Conservation (phyloP, 1,140 invertebrate genomes). For the Sarcophaga peregrina region DNA sequence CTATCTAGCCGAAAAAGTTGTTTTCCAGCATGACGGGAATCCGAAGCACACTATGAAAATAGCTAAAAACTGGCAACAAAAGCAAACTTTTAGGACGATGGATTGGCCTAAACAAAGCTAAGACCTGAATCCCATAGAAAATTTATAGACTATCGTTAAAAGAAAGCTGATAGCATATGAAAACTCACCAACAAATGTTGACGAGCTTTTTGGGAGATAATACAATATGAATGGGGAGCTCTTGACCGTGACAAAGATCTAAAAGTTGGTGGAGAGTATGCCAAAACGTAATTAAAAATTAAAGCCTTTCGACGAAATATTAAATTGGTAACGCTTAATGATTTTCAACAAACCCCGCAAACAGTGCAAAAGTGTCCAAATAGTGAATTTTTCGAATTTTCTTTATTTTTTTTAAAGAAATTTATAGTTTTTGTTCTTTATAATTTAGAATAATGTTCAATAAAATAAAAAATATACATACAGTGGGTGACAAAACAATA, state of each 20-base stretch:
- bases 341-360: too few species aligned
- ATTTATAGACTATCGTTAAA: neutral
- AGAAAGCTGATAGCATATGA: too few species aligned
- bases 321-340: too few species aligned
- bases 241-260: neutral
- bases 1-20: neutral
- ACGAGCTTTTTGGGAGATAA: neutral
- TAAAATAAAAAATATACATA: too few species aligned
- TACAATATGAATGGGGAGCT: neutral
- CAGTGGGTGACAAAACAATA: too few species aligned
- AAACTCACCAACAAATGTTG: neutral
- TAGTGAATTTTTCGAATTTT: too few species aligned
- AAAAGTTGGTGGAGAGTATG: slow-evolving; percentile 10
- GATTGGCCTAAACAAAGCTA: neutral
- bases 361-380: too few species aligned
- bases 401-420: too few species aligned
- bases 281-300: slow-evolving; percentile 21
- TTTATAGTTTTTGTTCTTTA: too few species aligned
- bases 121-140: neutral
- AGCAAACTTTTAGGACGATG: neutral
- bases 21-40: neutral
- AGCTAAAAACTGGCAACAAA: neutral
- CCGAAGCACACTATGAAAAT: neutral
- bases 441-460: too few species aligned
- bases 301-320: neutral